A percentile compares a stretch with the other conserved stretches of the same genome.
Evolutionary conservation across 2,113 vertebrate species (phyloP).

Genomic region (Cygnus atratus): DNA sequence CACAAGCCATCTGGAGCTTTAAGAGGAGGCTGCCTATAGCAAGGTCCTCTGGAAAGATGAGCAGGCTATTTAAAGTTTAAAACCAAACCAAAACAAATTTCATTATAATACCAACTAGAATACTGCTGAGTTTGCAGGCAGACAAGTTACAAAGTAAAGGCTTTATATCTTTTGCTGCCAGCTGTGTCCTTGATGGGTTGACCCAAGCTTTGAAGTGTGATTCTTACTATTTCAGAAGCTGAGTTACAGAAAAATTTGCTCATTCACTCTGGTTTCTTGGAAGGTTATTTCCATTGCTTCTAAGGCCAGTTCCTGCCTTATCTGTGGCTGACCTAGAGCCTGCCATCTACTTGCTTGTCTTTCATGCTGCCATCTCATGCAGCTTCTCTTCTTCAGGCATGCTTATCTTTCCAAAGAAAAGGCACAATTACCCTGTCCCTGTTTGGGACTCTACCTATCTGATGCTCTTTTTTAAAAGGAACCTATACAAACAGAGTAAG

Average conservation of each 20-base stretch:
- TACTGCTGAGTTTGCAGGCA: background rate
- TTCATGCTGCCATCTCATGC: background rate
- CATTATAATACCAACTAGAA: background rate
- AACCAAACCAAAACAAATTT: background rate
- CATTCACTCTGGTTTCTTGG: background rate
- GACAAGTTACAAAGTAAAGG: background rate
- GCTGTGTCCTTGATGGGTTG: background rate
- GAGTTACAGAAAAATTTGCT: background rate
- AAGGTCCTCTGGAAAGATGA: background rate
- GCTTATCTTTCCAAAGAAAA: background rate
- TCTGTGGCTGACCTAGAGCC: background rate
- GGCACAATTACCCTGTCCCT: background rate
- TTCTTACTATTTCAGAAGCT: background rate
- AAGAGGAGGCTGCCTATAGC: background rate
- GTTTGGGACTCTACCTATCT: background rate
- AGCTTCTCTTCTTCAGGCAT: slow-evolving; percentile 1
- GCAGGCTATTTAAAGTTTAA: background rate
- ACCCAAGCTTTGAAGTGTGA: background rate
- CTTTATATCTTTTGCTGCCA: background rate
- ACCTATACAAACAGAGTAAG: background rate
- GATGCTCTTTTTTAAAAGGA: background rate
- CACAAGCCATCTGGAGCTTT: background rate
- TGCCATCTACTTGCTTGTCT: background rate
- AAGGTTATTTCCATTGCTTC: background rate
- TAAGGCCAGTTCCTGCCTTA: background rate